phyloP scores from a whole-genome alignment of 1,140 invertebrate genomes.

The Carcinoscorpius rotundicauda region DNA sequence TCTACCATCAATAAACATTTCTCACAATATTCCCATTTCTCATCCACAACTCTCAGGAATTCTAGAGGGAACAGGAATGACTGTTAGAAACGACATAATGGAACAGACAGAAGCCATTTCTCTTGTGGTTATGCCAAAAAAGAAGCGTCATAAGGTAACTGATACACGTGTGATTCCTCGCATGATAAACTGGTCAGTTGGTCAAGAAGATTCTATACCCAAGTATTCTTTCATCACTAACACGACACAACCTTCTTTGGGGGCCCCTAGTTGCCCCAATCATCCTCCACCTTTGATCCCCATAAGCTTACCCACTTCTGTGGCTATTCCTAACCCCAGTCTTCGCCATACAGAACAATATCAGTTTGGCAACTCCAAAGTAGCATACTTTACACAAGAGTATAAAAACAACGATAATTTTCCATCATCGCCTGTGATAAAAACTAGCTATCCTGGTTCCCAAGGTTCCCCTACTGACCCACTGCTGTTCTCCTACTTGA shows the following conservation, averaged over 20 bases:
- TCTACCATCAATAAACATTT: not conserved
- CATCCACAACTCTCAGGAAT: no score
- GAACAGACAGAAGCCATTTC: slow-evolving; percentile 88
- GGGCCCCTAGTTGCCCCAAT: slow-evolving; percentile 34
- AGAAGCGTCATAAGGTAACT: slow-evolving; percentile 91
- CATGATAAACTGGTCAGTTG: slow-evolving; percentile 70
- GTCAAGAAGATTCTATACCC: slow-evolving; percentile 39
- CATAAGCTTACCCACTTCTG: slow-evolving; percentile 76
- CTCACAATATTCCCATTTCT: not conserved
- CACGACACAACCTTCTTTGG: slow-evolving; percentile 46
- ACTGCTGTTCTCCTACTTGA: slow-evolving; percentile 23
- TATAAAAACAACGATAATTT: slow-evolving; percentile 8
- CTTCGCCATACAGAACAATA: slow-evolving; percentile 89
- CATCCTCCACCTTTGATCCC: slow-evolving; percentile 63
- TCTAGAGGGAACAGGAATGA: not conserved
- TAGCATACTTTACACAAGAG: slow-evolving; percentile 34
- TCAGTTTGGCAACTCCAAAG: slow-evolving; percentile 26
- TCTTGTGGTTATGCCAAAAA: slow-evolving; percentile 83
- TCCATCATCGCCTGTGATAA: slow-evolving; percentile 17
- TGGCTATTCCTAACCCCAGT: slow-evolving; percentile 90
- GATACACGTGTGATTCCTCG: slow-evolving; percentile 87
- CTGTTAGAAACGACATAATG: slow-evolving; percentile 41
- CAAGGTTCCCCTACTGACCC: slow-evolving; percentile 24
- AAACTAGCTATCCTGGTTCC: slow-evolving; percentile 8
- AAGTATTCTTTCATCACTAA: slow-evolving; percentile 45